Base-by-base conservation (phyloP, 2,797 vertebrate species). In the Peromyscus attwateri region DNA sequence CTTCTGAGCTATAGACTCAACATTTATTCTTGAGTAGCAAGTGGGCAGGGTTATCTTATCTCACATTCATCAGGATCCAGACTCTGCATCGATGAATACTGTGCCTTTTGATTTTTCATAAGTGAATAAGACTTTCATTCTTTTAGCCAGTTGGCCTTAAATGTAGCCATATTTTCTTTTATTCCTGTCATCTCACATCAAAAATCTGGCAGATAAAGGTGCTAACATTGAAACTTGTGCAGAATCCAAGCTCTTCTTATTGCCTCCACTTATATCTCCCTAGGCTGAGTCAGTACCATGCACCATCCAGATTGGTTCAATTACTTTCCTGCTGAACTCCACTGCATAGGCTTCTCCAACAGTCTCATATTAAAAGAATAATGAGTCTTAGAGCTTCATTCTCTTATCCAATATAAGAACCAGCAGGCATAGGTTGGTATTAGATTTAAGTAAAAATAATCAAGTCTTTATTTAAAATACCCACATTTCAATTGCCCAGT, bases 261-360 rank as follows among this genome's bases (percentile, higher is more conserved):
- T 0, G 6, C 4, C 12, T 40, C 31, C 4, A 66, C 2, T 57
- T 25, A 55, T 0, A n/a, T 5, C 23, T 80, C 12, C 14, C 13
- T 25, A 25, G 4, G 40, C 46, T 1, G 70, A 66, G 37, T 31
- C 4, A 29, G 23, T 62, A 60, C 3, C 17, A 57, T 16, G 23
- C 23, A 52, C 64, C 19, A 46, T 3, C 4, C 83, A 8, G 6
- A 60, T 31, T 71, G 62, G 16, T 55, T 8, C 2, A 29, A 1
- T 10, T 37, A 21, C 3, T 31, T 82, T 11, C 31, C 2, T 55
- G 1, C 8, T 4, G n/a, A 70, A 6, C 75, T 60, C 2, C 3
- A 23, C 6, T 87, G 46, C 60, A 81, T 21, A 31, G 49, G 3
- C 11, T 87, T 95, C 73, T 82, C 17, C 10, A 71, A 73, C 14